These are phyloP conservation scores for Esox masquinongy DNA, from an alignment of 2,797 vertebrate species.

Conservation along the genomic window DNA sequence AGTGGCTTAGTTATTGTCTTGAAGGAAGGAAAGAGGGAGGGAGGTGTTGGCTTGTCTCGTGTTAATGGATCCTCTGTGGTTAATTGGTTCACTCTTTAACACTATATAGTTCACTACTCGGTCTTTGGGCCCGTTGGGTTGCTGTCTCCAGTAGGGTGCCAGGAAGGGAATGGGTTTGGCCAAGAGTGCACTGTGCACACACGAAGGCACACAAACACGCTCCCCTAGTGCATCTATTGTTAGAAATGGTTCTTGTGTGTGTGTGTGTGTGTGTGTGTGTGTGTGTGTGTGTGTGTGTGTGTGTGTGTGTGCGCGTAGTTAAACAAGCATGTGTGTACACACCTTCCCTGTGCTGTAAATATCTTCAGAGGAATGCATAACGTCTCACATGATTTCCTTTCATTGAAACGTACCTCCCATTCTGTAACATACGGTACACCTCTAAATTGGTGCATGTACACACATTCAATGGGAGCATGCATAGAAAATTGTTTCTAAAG, in stretches of 20 bases:
- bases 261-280: background rate
- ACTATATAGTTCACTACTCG: too few species aligned
- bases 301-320: background rate
- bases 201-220: too few species aligned
- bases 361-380: background rate
- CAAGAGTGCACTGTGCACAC: constrained; percentile 18
- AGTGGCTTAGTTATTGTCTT: too few species aligned
- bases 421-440: background rate
- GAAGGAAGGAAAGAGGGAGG: too few species aligned
- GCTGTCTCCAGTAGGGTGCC: background rate
- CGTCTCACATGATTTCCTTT: background rate
- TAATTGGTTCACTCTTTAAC: too few species aligned
- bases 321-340: background rate
- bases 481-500: background rate
- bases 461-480: background rate
- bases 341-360: background rate
- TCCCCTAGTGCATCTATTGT: too few species aligned
- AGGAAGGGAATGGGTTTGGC: background rate
- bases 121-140: background rate
- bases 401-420: background rate
- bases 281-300: constrained; percentile 2
- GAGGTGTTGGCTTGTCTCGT: background rate
- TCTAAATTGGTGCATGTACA: background rate
- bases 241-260: background rate
- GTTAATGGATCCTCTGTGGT: constrained; percentile 7